Percentiles rank a stretch among this genome's conserved stretches.
Evolutionary conservation across 2,113 vertebrate species (phyloP).

Genomic region (Cygnus atratus): DNA sequence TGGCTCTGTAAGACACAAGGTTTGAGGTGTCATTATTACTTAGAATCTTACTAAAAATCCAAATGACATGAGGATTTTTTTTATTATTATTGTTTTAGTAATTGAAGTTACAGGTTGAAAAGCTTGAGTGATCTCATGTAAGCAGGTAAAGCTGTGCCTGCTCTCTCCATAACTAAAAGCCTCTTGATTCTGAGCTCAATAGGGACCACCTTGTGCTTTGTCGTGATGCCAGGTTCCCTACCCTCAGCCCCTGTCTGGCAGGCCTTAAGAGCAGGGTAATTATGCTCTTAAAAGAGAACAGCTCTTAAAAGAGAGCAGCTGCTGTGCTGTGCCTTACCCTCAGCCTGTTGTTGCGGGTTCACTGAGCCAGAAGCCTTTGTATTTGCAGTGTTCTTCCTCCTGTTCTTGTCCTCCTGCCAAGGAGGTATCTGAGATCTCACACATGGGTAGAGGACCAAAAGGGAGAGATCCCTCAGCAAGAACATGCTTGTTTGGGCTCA

Average conservation of each 20-base stretch:
- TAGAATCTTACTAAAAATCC: neutral
- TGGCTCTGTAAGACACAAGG: neutral
- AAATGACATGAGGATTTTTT: neutral
- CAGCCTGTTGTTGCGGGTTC: neutral
- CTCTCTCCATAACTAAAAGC: neutral
- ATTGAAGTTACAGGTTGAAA: neutral
- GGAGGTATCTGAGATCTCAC: neutral
- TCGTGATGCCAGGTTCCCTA: neutral
- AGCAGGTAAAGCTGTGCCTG: neutral
- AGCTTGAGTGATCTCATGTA: neutral
- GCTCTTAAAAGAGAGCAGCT: neutral
- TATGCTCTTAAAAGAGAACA: neutral
- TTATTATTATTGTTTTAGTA: neutral
- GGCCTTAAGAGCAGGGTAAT: neutral
- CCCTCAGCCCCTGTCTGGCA: neutral
- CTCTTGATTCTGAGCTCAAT: neutral
- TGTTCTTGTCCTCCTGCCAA: neutral
- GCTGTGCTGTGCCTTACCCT: neutral
- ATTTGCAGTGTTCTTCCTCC: neutral
- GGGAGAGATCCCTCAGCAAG: neutral
- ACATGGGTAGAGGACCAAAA: rapidly evolving
- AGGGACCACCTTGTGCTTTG: neutral
- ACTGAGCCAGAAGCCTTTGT: neutral
- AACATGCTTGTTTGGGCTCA: neutral
- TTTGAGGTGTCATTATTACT: neutral